Evolutionary conservation across 2,797 vertebrate species (phyloP).

Genomic region (Etheostoma nigrum): DNA sequence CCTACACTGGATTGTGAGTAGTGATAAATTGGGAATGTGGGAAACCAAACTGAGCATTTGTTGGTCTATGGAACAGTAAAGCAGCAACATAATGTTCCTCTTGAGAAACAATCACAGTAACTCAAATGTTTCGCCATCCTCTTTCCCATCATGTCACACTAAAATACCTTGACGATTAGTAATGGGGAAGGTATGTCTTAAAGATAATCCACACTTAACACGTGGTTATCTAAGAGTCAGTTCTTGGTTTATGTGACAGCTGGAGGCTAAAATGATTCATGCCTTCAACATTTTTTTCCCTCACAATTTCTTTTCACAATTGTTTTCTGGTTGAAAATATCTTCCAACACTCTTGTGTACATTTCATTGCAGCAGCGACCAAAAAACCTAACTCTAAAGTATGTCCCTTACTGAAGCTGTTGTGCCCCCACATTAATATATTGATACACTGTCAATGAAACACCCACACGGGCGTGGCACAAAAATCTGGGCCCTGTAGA

Average conservation of each 20-base stretch:
- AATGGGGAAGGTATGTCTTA: not conserved
- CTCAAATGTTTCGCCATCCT: not conserved
- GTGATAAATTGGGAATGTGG: constrained; percentile 10
- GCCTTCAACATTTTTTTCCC: not conserved
- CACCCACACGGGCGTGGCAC: no score
- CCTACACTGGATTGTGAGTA: not conserved
- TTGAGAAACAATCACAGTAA: constrained; percentile 6
- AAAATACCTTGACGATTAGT: constrained; percentile 20
- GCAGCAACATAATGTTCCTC: not conserved
- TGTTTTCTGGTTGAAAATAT: constrained; percentile 13
- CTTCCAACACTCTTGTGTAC: not conserved
- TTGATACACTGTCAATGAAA: no score
- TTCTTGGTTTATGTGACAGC: not conserved
- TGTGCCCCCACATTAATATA: not conserved
- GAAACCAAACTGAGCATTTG: constrained; percentile 17
- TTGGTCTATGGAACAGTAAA: not conserved
- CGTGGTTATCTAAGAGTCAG: not conserved
- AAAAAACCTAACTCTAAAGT: not conserved
- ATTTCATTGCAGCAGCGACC: not conserved
- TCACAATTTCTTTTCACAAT: not conserved
- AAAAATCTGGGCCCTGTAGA: no score
- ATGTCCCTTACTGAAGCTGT: not conserved
- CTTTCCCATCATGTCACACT: constrained; percentile 13
- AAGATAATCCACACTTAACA: not conserved
- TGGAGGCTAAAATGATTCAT: not conserved